Evolutionary conservation across 2,888 invertebrate species (phyloP).

Genomic region (Odontocolon sp.): DNA sequence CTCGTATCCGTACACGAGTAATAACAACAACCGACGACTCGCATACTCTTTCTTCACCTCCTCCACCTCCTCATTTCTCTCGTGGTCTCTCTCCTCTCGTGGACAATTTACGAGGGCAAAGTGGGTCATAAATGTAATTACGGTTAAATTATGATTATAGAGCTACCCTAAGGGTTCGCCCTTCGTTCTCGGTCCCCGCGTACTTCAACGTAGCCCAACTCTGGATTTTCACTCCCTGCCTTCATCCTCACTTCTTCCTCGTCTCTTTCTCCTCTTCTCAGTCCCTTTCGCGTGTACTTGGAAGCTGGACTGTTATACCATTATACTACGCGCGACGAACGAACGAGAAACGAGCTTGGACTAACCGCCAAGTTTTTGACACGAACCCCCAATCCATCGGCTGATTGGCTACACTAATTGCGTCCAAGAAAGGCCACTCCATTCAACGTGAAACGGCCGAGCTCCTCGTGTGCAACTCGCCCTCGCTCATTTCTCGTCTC

Average conservation of each 20-base stretch:
- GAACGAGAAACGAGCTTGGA: slow-evolving; percentile 52
- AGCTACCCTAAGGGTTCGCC: slow-evolving; percentile 67
- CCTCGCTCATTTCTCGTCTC: not conserved
- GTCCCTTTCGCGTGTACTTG: not conserved
- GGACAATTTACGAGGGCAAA: slow-evolving; percentile 79
- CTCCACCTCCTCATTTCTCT: slow-evolving; percentile 23
- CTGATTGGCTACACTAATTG: slow-evolving; percentile 63
- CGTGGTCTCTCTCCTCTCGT: slow-evolving; percentile 67
- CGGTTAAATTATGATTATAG: slow-evolving; percentile 78
- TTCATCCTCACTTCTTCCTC: not conserved
- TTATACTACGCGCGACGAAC: slow-evolving; percentile 6
- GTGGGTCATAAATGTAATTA: slow-evolving; percentile 80
- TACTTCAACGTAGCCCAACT: slow-evolving; percentile 9
- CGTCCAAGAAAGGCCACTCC: slow-evolving; percentile 28
- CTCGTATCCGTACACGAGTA: slow-evolving; percentile 65
- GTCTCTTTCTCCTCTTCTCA: slow-evolving; percentile 12
- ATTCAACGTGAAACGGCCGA: not conserved
- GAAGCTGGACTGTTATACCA: not conserved
- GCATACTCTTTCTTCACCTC: slow-evolving; percentile 31
- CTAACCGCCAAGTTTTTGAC: slow-evolving; percentile 63
- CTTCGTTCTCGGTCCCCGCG: slow-evolving; percentile 15
- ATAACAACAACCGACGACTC: slow-evolving; percentile 67
- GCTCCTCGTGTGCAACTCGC: not conserved
- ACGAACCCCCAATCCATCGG: slow-evolving; percentile 61
- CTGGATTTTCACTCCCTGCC: slow-evolving; percentile 13